Base-by-base conservation (phyloP, 2,113 vertebrate genomes). In the Asarcornis scutulata region DNA sequence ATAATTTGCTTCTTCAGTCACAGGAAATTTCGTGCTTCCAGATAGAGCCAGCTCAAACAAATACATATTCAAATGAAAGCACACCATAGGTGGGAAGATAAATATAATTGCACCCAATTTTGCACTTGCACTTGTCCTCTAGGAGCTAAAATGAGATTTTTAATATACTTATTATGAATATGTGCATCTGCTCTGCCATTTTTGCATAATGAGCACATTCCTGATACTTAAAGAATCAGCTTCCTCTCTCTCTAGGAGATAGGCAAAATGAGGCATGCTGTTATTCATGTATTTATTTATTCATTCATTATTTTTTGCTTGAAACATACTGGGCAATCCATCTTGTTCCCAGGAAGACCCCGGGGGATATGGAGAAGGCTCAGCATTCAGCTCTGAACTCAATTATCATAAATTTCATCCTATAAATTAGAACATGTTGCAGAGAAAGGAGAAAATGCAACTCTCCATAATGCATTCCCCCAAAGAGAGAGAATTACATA, bases 191-290 rank as follows among this genome's bases (percentile, higher is more conserved):
- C 80, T 95, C 83, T 82, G 78, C 86, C 40, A 25, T 91, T 91
- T 95, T 77, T 94, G 66, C 84, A 93, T 94, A 97, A 97, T 72
- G 81, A 96, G 87, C 46, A 88, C 59, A 77, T 95, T 91, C 81
- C 81, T 78, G 81, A 80, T 88, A 94, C 79, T 95, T 95, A 97
- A 97, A 74, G 94, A 95, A 96, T 95, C 93, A 95, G 55, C 86
- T 92, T 90, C 64, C 53, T 66, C 75, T 89, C 77, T 91, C 44
- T 75, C 83, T 62, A 81, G 91, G 88, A 92, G 76, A 79, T 32
- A 76, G 79, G 62, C 89, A 95, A 92, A 96, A 93, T 71, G 89
- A 94, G 59, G 64, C 92, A 42, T 82, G 92, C 92, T 87, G 83
- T 94, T 95, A 94, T 78, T 93, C 68, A 75, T 83, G 64, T 53